These are phyloP conservation scores for Ips nitidus DNA, from an alignment of 1,140 invertebrate species.

Conservation along the genomic window DNA sequence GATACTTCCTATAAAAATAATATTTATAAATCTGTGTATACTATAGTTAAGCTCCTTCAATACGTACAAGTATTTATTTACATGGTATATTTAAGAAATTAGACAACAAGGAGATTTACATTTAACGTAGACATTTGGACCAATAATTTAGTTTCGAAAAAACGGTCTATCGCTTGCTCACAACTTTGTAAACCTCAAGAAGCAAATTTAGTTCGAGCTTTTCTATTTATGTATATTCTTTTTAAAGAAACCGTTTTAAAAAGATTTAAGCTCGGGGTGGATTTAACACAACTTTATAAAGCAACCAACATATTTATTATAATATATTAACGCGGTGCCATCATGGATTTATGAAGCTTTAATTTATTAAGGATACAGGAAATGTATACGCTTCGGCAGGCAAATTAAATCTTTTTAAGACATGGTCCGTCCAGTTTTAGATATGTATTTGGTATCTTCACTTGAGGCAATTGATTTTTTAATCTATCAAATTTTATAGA, in stretches of 20 bases:
- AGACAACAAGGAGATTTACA: constrained; percentile 10
- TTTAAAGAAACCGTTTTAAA: constrained; percentile 1
- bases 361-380: background rate
- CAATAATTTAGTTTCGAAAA: constrained; percentile 11
- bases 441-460: background rate
- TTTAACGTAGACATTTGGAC: constrained; percentile 17
- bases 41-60: background rate
- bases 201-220: background rate
- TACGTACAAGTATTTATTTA: constrained; percentile 15
- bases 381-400: background rate
- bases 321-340: too few species aligned
- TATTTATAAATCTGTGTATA: background rate
- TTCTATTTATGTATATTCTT: background rate
- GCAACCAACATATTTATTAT: too few species aligned
- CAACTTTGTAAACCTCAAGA: background rate
- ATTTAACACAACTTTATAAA: background rate
- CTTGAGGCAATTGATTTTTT: constrained; percentile 1
- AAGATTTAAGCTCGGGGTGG: background rate
- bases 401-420: constrained; percentile 2
- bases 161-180: constrained; percentile 8
- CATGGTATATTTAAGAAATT: background rate
- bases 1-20: background rate
- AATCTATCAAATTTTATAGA: background rate
- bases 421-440: background rate
- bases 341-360: background rate